These are phyloP conservation scores for Sciurus niger DNA, from an alignment of 2,113 vertebrate species.

Conservation along the genomic window DNA sequence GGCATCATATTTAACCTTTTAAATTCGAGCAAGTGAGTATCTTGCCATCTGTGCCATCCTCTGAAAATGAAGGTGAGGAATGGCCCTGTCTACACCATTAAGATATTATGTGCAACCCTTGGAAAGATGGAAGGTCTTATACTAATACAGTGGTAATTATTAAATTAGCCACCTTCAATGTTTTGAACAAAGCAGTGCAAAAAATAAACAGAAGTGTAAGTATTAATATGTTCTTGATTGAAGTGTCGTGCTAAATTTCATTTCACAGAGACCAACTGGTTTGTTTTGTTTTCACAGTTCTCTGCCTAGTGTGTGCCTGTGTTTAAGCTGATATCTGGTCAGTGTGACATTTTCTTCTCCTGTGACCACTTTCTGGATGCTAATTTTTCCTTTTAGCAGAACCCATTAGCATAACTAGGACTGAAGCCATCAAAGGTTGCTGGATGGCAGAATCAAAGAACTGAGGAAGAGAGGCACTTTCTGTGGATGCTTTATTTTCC, in stretches of 20 bases:
- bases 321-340: conserved; percentile 65
- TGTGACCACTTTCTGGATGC: not conserved
- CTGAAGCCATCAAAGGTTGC: not conserved
- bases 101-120: not conserved
- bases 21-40: not conserved
- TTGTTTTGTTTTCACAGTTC: conserved; percentile 70
- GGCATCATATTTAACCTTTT: not conserved
- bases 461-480: not conserved
- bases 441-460: not conserved
- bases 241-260: conserved; percentile 12
- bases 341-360: conserved; percentile 33
- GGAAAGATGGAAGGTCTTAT: not conserved
- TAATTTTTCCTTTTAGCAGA: conserved; percentile 64
- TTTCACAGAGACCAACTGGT: not conserved
- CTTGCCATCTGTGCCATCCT: not conserved
- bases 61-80: not conserved
- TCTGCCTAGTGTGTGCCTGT: conserved; percentile 76
- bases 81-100: not conserved
- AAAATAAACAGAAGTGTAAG: not conserved
- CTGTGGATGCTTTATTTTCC: not conserved
- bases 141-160: not conserved
- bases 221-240: conserved; percentile 4
- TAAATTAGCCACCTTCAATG: not conserved
- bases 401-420: not conserved
- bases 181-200: not conserved